phyloP scores from a whole-genome alignment of 2,797 vertebrate species.

The Neomorphus geoffroyi region DNA sequence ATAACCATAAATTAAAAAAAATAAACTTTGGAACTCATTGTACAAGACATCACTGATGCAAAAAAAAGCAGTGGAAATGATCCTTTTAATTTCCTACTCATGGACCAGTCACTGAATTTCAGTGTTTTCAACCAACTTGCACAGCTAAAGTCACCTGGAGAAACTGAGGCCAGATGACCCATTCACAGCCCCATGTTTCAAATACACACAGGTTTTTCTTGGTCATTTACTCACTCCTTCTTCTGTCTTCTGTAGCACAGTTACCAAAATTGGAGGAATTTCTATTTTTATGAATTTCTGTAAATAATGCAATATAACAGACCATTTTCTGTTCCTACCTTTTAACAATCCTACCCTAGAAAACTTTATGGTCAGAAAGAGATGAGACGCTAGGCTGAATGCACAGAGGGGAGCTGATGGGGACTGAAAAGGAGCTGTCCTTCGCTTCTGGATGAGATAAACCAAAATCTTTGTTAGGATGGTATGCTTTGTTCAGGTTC shows the following conservation, averaged over 20 bases:
- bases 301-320: background rate
- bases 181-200: background rate
- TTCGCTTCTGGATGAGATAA: background rate
- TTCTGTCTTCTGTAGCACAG: fast-evolving
- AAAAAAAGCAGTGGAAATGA: background rate
- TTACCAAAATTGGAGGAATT: background rate
- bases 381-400: background rate
- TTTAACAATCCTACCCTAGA: background rate
- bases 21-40: background rate
- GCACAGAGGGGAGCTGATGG: background rate
- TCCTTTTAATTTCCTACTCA: background rate
- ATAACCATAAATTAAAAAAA: background rate
- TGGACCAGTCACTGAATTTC: background rate
- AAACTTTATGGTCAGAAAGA: background rate
- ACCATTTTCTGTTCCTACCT: background rate
- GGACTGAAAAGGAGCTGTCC: background rate
- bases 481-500: background rate
- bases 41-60: background rate
- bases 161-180: background rate
- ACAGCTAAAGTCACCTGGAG: background rate
- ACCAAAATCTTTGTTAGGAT: background rate
- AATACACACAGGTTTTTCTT: background rate
- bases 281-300: background rate
- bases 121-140: background rate
- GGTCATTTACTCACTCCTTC: too few species aligned